phyloP scores from a whole-genome alignment of 2,888 invertebrate genomes.

The Lasioglossum villosulum region DNA sequence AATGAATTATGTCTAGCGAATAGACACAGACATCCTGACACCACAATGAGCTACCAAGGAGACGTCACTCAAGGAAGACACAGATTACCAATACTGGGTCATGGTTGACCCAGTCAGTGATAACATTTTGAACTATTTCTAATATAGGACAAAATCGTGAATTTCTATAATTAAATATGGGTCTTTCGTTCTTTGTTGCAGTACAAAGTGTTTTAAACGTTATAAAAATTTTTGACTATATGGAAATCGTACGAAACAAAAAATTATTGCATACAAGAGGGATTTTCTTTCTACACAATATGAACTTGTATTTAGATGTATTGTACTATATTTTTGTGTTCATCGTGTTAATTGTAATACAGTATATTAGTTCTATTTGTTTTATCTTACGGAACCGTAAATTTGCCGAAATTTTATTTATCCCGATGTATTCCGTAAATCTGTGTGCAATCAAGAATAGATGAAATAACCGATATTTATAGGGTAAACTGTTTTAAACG shows the following conservation, averaged over 20 bases:
- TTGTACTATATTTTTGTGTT: not conserved
- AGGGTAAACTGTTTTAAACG: constrained; percentile 10
- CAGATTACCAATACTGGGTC: not conserved
- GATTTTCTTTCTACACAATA: not conserved
- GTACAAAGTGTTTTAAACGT: not conserved
- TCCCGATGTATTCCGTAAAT: not conserved
- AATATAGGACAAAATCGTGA: not conserved
- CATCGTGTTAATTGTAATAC: not conserved
- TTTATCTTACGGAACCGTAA: not conserved
- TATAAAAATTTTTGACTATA: not conserved
- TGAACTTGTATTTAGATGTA: not conserved
- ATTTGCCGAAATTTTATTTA: not conserved
- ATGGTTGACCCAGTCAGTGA: not conserved
- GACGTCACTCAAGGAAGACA: not conserved
- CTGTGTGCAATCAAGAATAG: not conserved
- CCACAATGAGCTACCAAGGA: not conserved
- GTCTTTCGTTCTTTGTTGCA: not conserved
- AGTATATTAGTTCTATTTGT: not conserved
- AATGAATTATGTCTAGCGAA: not conserved
- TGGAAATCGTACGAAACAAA: not conserved
- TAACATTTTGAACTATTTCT: not conserved
- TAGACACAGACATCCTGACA: not conserved
- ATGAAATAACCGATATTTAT: constrained; percentile 15
- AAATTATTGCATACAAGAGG: not conserved
- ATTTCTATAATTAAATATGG: not conserved